A percentile compares a stretch with the other conserved stretches of the same genome.
phyloP scores from a whole-genome alignment of 64 coral and sea anemone genomes.

The Actinia tenebrosa region DNA sequence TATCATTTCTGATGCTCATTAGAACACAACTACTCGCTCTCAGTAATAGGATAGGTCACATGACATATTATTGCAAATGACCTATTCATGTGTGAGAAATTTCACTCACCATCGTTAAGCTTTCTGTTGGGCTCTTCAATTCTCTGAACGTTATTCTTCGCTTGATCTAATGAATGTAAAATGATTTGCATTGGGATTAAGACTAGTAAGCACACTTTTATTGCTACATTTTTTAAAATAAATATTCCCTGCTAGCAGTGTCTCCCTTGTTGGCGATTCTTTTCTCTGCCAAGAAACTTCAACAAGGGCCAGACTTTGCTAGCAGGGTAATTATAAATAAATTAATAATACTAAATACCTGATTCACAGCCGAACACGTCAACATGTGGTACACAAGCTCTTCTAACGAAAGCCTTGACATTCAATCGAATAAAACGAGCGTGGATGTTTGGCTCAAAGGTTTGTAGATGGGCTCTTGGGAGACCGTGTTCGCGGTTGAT shows the following conservation, averaged over 20 bases:
- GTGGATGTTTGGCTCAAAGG: slow-evolving; percentile 46
- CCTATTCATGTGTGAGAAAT: too few relatives aligned
- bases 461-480: slow-evolving; percentile 31
- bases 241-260: too few relatives aligned
- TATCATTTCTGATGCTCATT: too few relatives aligned
- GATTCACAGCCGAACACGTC: slow-evolving; percentile 55
- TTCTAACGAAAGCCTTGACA: slow-evolving; percentile 22
- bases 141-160: slow-evolving; percentile 14
- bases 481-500: slow-evolving; percentile 12
- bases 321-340: too few relatives aligned
- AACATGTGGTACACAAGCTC: slow-evolving; percentile 1
- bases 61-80: too few relatives aligned
- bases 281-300: too few relatives aligned
- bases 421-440: slow-evolving; percentile 39
- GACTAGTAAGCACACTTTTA: too few relatives aligned
- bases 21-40: background rate
- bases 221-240: too few relatives aligned
- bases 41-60: background rate
- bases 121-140: slow-evolving; percentile 4
- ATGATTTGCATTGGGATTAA: background rate
- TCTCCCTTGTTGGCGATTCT: too few relatives aligned
- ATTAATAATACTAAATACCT: background rate
- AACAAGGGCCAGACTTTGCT: too few relatives aligned
- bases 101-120: slow-evolving; percentile 6
- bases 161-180: background rate